A percentile compares a stretch with the other conserved stretches of the same genome.
phyloP scores from a whole-genome alignment of 2,113 vertebrate genomes.

The Pangasianodon hypophthalmus region DNA sequence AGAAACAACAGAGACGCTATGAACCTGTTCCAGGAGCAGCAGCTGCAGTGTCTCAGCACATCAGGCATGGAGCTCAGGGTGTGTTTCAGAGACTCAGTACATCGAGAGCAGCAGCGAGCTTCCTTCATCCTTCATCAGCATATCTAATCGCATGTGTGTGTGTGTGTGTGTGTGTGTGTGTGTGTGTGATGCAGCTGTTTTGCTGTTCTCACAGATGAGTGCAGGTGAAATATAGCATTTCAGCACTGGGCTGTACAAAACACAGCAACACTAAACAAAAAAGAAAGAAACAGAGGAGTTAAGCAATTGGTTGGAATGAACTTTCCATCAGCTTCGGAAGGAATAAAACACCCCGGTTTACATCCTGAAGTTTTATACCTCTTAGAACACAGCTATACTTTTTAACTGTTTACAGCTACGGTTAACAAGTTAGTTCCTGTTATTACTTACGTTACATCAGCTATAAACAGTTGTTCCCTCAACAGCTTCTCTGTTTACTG shows the following conservation, averaged over 20 bases:
- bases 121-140: conserved; percentile 43
- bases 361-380: too few species aligned
- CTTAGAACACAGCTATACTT: background rate
- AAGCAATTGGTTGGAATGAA: background rate
- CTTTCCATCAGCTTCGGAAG: background rate
- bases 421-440: too few species aligned
- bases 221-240: background rate
- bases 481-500: too few species aligned
- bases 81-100: conserved; percentile 25
- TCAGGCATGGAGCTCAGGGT: conserved; percentile 24
- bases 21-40: conserved; percentile 26
- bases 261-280: background rate
- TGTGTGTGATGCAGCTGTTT: conserved; percentile 8
- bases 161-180: conserved; percentile 28
- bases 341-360: background rate
- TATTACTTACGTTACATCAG: too few species aligned
- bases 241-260: background rate
- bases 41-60: conserved; percentile 14
- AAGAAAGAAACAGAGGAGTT: background rate
- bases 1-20: background rate
- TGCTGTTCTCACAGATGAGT: background rate
- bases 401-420: background rate
- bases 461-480: too few species aligned
- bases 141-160: conserved; percentile 19
- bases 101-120: conserved; percentile 4